Percentiles rank a stretch among this genome's conserved stretches.
Evolutionary conservation across 35 echinoderm and acorn worm species (phyloP).

Genomic region (Lytechinus pictus): DNA sequence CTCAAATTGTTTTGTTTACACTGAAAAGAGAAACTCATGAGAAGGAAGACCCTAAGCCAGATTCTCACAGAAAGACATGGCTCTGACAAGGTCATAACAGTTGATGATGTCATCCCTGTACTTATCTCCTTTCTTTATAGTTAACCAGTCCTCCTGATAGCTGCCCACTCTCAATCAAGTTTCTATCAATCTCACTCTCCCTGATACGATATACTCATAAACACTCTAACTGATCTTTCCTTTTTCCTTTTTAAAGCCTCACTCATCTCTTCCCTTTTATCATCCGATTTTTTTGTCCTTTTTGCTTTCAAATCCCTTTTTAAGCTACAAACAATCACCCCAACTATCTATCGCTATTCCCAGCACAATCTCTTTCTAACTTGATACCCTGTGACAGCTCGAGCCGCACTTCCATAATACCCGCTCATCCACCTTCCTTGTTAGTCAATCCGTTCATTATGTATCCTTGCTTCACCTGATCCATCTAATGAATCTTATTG

Average conservation of each 20-base stretch:
- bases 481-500: constrained; percentile 29
- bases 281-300: neutral
- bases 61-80: too few relatives aligned
- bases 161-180: neutral
- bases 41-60: too few relatives aligned
- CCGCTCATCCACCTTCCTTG: neutral
- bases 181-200: neutral
- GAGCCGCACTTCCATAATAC: neutral
- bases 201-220: neutral
- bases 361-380: neutral
- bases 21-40: too few relatives aligned
- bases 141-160: neutral
- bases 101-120: neutral
- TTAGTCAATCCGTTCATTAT: constrained; percentile 20
- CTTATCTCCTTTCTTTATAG: neutral
- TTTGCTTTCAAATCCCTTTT: neutral
- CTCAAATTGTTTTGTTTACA: too few relatives aligned
- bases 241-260: neutral
- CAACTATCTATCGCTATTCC: neutral
- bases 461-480: constrained; percentile 12
- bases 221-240: neutral
- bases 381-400: neutral
- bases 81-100: neutral
- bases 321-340: neutral
- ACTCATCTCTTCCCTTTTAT: too few relatives aligned